Evolutionary conservation across 2,797 vertebrate species (phyloP).

Genomic region (Bradypodion pumilum): DNA sequence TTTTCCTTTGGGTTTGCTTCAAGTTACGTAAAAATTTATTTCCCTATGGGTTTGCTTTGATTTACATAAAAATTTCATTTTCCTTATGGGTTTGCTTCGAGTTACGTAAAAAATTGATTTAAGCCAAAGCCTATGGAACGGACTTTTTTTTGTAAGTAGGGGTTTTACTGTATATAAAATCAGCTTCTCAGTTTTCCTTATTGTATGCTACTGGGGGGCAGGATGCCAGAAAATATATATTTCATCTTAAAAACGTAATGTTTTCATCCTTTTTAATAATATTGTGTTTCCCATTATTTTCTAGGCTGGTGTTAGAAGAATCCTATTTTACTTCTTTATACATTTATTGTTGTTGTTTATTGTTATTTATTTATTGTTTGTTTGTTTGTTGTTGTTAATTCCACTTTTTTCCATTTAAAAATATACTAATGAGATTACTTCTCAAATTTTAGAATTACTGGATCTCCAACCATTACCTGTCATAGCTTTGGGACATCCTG

Average conservation of each 20-base stretch:
- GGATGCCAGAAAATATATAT: background rate
- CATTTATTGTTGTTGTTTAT: too few species aligned
- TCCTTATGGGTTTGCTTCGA: too few species aligned
- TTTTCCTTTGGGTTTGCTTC: too few species aligned
- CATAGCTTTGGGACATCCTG: constrained; percentile 84
- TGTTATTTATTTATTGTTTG: too few species aligned
- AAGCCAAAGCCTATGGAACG: too few species aligned
- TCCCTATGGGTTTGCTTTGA: too few species aligned
- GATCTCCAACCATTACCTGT: constrained; percentile 94
- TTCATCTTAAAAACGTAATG: background rate
- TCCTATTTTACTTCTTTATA: background rate
- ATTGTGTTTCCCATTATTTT: background rate
- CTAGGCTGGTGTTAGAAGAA: constrained; percentile 26
- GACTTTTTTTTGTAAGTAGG: too few species aligned
- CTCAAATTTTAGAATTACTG: constrained; percentile 85
- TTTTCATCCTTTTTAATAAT: background rate
- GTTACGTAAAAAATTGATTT: too few species aligned
- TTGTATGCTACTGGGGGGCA: background rate
- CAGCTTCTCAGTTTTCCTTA: constrained; percentile 21
- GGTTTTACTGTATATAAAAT: too few species aligned
- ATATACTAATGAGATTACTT: constrained; percentile 20
- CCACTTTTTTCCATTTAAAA: constrained; percentile 21
- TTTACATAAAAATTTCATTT: too few species aligned
- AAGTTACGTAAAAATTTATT: too few species aligned
- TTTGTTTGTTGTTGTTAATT: too few species aligned